Evolutionary conservation across 1,140 invertebrate species (phyloP).

Genomic region (Lordiphosa collinella): DNA sequence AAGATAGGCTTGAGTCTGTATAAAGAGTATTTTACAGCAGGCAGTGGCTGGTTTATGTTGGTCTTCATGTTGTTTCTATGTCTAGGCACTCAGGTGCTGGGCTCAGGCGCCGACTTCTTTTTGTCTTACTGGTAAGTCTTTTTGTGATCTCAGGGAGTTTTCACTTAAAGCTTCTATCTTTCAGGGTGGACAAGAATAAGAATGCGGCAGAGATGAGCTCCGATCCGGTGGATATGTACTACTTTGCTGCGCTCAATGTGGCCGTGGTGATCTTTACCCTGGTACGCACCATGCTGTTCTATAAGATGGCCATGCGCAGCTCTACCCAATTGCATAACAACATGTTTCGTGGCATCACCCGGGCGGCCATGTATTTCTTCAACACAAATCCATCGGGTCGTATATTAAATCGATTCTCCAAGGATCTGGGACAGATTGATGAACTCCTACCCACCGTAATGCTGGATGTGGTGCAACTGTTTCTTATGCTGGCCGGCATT

Average conservation of each 20-base stretch:
- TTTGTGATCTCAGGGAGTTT: not conserved
- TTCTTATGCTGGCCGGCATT: constrained; percentile 83
- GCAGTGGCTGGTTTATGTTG: constrained; percentile 49
- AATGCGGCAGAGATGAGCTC: not conserved
- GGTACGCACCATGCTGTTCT: constrained; percentile 41
- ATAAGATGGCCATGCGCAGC: constrained; percentile 48
- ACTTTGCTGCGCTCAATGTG: constrained; percentile 33
- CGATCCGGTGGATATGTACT: constrained; percentile 43
- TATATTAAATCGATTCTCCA: constrained; percentile 88
- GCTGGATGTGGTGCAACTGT: constrained; percentile 88
- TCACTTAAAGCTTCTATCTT: not conserved
- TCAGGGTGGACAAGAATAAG: constrained; percentile 48
- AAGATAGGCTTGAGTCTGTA: constrained; percentile 52
- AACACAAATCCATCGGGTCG: constrained; percentile 87
- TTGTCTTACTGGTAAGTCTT: constrained; percentile 47
- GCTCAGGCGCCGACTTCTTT: constrained; percentile 45
- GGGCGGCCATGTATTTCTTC: constrained; percentile 88
- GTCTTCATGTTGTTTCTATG: constrained; percentile 50
- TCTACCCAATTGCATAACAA: constrained; percentile 43
- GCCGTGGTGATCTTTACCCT: constrained; percentile 54
- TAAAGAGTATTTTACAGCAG: constrained; percentile 53
- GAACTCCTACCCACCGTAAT: constrained; percentile 90
- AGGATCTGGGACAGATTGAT: constrained; percentile 89
- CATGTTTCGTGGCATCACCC: constrained; percentile 48
- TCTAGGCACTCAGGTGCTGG: constrained; percentile 48